These are phyloP conservation scores for Anas bernieri DNA, from an alignment of 2,797 vertebrate genomes.

Conservation along the genomic window DNA sequence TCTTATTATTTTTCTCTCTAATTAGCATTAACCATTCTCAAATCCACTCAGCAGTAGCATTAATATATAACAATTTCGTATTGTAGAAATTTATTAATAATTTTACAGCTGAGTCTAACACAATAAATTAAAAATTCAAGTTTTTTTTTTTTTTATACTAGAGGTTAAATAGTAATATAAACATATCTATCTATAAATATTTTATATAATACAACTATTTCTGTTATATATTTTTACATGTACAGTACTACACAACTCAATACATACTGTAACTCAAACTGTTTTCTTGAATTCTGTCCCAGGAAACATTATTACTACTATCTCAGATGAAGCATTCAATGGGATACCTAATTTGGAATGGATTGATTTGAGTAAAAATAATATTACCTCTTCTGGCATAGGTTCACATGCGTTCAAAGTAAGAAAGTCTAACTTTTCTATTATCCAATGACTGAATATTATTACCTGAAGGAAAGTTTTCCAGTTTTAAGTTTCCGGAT, in stretches of 20 bases:
- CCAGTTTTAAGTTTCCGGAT: neutral
- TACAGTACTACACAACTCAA: neutral
- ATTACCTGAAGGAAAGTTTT: neutral
- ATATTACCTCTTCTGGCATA: slow-evolving; percentile 84
- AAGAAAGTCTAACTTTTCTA: slow-evolving; percentile 50
- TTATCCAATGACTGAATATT: neutral
- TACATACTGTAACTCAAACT: neutral
- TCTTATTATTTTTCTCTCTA: neutral
- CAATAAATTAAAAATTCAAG: neutral
- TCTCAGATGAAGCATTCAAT: slow-evolving; percentile 91
- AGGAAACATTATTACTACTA: slow-evolving; percentile 90
- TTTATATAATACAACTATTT: neutral
- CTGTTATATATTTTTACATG: neutral
- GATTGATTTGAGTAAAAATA: slow-evolving; percentile 95
- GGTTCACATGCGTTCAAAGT: slow-evolving; percentile 85
- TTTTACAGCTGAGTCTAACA: neutral
- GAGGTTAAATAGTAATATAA: neutral
- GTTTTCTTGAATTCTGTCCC: slow-evolving; percentile 30
- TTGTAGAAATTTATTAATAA: neutral
- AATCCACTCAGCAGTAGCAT: neutral
- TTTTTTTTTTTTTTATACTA: neutral
- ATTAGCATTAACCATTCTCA: neutral
- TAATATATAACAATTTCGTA: neutral
- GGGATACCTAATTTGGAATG: slow-evolving; percentile 94
- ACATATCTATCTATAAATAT: neutral